Base-by-base conservation (phyloP, 2,888 invertebrate genomes). In the Amphipyra berbera region DNA sequence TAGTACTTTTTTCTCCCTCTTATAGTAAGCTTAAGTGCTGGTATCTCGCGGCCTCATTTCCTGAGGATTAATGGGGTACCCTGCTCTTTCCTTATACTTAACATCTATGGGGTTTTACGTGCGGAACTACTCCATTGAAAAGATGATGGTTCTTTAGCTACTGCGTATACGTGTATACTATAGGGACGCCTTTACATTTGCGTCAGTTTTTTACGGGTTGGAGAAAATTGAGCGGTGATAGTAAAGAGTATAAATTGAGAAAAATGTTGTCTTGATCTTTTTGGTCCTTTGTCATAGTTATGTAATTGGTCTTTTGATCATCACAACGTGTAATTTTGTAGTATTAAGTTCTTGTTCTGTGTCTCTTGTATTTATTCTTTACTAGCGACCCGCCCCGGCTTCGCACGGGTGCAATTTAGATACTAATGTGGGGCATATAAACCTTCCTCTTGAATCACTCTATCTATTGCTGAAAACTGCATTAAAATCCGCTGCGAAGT, bases 81-180 rank as follows among this genome's bases (percentile, higher is more conserved):
- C 45, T 40, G 21, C 56, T 13, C 67, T 73, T 73, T 74, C 75
- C 70, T 67, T 52, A 44, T 55, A 74, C 66, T 74, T 67, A 66
- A 54, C 61, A 45, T 65, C 12, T 66, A 66, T 66, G 54, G 54
- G 54, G 41, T 66, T 62, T 69, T 66, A 70, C 40, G 57, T 48
- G 48, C 52, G 59, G 48, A 66, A 69, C 66, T 61, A 47, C 59
- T 53, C 56, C 56, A 61, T 69, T 66, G 49, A 66, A 72, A 69
- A 48, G 61, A 73, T 69, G 61, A 59, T 59, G 66, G 54, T 41
- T 27, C 42, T 56, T 47, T 54, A 41, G 55, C 7, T 49, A 49
- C 35, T 41, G 48, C 35, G 8, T 14, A 50, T 42, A 50, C 8
- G 48, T 63, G 35, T 50, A 15, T 41, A 15, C 7, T 38, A 27